Evolutionary conservation across 2,113 vertebrate species (phyloP), one percentile per base, ranked within the genome.

Genomic region (Scophthalmus maximus): DNA sequence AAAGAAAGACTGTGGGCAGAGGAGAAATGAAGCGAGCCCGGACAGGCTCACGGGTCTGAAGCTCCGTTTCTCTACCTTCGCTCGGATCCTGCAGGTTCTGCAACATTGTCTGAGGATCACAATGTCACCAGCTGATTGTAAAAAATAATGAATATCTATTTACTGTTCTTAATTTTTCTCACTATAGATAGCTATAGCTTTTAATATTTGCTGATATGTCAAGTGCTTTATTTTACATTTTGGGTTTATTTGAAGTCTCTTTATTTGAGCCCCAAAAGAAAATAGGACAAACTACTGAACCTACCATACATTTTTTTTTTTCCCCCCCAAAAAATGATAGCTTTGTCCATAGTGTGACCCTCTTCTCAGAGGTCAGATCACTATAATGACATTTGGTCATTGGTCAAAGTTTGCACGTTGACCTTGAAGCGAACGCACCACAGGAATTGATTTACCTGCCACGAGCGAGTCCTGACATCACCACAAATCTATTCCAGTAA

Each of bases 11-110:
- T 36, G 29, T 68, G 68, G 64, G 51, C 11, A 59, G 50, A 46
- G 64, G 55, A 56, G 53, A 67, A 68, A 56, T 42, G 20, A 53
- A 73, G 60, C 86, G 4, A 83, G 91, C 14, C 76, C 57, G 56
- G 76, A 72, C 90, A 87, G 64, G 84, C 68, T 77, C n/a, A 67
- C 9, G 18, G 29, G 34, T 20, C 51, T 61, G 23, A 73, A 52
- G 20, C 51, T 61, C 18, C n/a, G 6, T 66, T 29, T 46, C 51
- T 42, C 12, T 47, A 70, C 32, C 10, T 9, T 46, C 27, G 50
- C 18, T 59, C 30, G 38, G 20, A 42, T 59, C 44, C 40, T 10
- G 26, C 25, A 26, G 50, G 15, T 30, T 60, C 30, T 56, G 50
- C 22, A 46, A 29, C 14, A n/a, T 6, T 32, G n/a, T n/a, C n/a